Evolutionary conservation across 1,140 invertebrate genomes (phyloP).

Genomic region (Homalodisca vitripennis): DNA sequence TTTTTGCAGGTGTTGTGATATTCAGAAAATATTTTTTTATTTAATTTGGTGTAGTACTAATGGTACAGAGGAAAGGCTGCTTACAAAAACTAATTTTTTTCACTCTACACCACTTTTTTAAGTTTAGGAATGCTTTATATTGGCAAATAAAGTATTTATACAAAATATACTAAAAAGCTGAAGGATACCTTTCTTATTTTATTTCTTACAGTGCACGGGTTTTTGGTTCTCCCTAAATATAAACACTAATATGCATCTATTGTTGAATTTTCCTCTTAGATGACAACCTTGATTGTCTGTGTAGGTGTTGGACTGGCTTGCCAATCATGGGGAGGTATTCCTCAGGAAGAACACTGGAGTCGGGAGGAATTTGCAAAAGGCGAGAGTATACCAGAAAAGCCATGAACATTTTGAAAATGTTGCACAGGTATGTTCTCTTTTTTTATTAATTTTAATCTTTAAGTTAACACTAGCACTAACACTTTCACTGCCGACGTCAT

Average conservation of each 20-base stretch:
- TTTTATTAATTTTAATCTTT: too few species aligned
- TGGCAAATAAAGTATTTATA: background rate
- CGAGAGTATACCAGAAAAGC: conserved; percentile 93
- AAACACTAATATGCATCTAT: background rate
- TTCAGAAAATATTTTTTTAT: too few species aligned
- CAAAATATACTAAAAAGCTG: background rate
- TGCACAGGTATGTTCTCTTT: conserved; percentile 82
- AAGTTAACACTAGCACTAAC: too few species aligned
- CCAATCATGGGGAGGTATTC: conserved; percentile 99
- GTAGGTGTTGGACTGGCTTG: conserved; percentile 94
- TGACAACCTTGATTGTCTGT: conserved; percentile 37
- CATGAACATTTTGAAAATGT: conserved; percentile 98
- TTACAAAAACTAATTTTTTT: too few species aligned
- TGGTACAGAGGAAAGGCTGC: too few species aligned
- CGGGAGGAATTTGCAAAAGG: conserved; percentile 91
- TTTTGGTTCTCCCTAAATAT: background rate
- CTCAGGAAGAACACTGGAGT: conserved; percentile 95
- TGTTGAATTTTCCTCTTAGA: background rate
- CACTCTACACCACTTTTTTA: too few species aligned
- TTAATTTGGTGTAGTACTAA: too few species aligned
- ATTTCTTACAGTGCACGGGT: background rate
- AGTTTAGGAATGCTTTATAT: too few species aligned
- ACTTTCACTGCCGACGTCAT: too few species aligned
- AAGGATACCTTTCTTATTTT: background rate
- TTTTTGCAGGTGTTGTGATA: too few species aligned